Base-by-base conservation (phyloP, 2,888 invertebrate genomes). In the Syritta pipiens region DNA sequence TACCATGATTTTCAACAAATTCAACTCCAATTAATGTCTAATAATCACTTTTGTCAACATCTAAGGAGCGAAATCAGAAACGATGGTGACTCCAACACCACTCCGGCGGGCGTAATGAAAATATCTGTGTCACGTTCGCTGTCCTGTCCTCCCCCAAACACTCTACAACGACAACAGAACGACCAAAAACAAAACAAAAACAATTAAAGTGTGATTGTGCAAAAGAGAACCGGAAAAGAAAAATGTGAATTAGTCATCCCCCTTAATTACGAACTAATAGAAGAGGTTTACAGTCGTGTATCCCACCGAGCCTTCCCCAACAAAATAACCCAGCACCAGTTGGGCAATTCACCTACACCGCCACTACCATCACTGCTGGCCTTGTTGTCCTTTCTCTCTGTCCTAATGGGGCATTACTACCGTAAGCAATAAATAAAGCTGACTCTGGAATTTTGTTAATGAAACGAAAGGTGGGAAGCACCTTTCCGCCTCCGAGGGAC, bases 211-310 rank as follows among this genome's bases (percentile, higher is more conserved):
- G 32, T 24, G 19, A 46, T 26, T 46, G 48, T 46, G 24, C 35
- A 20, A 62, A 24, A 14, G 19, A 46, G 24, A 60, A 24, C 7
- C 17, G 26, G 35, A 14, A 17, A 40, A 22, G 49, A 28, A 49
- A 37, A 49, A 37, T 62, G 49, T 26, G 60, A 37, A 48, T 48
- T 48, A 62, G 48, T 48, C 60, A 48, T 48, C 48, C 48, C 37
- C 62, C 62, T 49, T 62, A 62, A 62, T 62, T 40, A 62, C 49
- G 49, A 62, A 49, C 62, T 62, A 62, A 62, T 62, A 49, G 62
- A 49, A 12, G 28, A 49, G 49, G 62, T 49, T 14, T 40, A 22
- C 14, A 24, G 6, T 62, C n/a, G 40, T 40, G 26, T 40, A 12
- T 40, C 35, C 32, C 17, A 12, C n/a, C 32, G 22, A 24, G 28